These are phyloP conservation scores for Cheilosia scutellata DNA, from an alignment of 2,888 invertebrate species.

Conservation along the genomic window DNA sequence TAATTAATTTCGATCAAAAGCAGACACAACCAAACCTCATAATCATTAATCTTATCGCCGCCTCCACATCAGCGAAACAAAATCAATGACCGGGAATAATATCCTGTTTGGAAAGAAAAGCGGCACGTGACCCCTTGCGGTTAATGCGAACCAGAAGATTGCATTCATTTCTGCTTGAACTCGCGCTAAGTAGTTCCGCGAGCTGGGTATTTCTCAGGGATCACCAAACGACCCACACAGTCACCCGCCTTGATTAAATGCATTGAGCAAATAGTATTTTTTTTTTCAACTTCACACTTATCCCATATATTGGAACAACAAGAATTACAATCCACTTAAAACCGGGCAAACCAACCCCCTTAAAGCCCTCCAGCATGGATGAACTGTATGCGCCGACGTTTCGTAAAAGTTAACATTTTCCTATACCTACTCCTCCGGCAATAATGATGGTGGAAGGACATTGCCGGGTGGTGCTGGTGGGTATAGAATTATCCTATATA, in stretches of 20 bases:
- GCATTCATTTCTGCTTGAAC: slow-evolving; percentile 47
- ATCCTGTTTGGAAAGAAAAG: slow-evolving; percentile 41
- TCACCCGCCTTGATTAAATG: slow-evolving; percentile 5
- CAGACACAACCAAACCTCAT: slow-evolving; percentile 80
- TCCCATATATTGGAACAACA: slow-evolving; percentile 56
- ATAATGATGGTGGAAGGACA: slow-evolving; percentile 28
- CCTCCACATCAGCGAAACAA: slow-evolving; percentile 78
- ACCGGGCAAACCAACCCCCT: slow-evolving; percentile 20
- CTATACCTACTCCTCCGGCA: slow-evolving; percentile 54
- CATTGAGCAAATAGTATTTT: slow-evolving; percentile 23
- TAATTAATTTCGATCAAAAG: slow-evolving; percentile 78
- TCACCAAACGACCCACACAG: slow-evolving; percentile 20
- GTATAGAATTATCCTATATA: slow-evolving; percentile 44
- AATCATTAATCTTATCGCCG: slow-evolving; percentile 85
- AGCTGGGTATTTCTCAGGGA: slow-evolving; percentile 57
- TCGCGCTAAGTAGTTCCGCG: slow-evolving; percentile 41
- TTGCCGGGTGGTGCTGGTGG: slow-evolving; percentile 22
- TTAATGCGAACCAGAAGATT: slow-evolving; percentile 56
- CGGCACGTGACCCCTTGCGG: slow-evolving; percentile 72
- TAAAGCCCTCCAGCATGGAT: slow-evolving; percentile 44
- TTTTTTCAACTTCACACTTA: slow-evolving; percentile 66
- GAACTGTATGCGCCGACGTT: slow-evolving; percentile 37
- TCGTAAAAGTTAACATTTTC: slow-evolving; percentile 65
- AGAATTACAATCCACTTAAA: slow-evolving; percentile 74
- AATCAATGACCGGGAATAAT: slow-evolving; percentile 69